These are phyloP conservation scores for Hydractinia echinata DNA, from an alignment of 30 jellyfish, hydroid and myxozoan genomes.

Conservation along the genomic window DNA sequence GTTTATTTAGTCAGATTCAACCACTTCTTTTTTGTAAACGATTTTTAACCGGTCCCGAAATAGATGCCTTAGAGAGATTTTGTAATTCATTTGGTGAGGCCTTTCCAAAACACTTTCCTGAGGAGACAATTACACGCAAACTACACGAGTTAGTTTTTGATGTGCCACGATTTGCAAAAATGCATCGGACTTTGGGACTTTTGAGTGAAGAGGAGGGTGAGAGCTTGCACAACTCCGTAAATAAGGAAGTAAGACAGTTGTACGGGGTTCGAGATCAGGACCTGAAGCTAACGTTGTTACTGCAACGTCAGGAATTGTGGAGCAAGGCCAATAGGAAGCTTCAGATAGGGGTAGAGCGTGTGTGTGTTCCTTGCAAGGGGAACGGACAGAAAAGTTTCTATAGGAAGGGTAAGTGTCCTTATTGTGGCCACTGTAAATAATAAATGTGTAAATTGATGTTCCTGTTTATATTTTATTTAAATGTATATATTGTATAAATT, in stretches of 20 bases:
- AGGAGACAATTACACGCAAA: slow-evolving; percentile 26
- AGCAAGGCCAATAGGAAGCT: slow-evolving; percentile 13
- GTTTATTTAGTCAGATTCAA: background rate
- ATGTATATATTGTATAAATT: no score
- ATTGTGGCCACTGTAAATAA: background rate
- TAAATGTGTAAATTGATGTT: no score
- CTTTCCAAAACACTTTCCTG: slow-evolving; percentile 22
- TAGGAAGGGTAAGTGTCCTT: background rate
- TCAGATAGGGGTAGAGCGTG: background rate
- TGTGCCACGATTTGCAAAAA: slow-evolving; percentile 35
- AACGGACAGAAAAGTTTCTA: background rate
- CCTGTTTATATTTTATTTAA: no score
- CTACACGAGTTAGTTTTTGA: slow-evolving; percentile 27
- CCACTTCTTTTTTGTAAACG: slow-evolving; percentile 18
- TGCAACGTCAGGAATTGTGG: slow-evolving; percentile 29
- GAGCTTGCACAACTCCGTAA: slow-evolving; percentile 35
- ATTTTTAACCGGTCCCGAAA: slow-evolving; percentile 34
- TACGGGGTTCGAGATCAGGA: slow-evolving; percentile 23
- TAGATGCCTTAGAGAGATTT: background rate
- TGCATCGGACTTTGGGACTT: slow-evolving; percentile 30
- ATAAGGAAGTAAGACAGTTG: slow-evolving; percentile 33
- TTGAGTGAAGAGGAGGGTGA: no score
- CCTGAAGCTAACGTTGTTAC: background rate
- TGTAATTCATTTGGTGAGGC: slow-evolving; percentile 31
- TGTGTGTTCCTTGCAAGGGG: background rate